Base-by-base conservation (phyloP, 2,888 invertebrate species). In the Caenorhabditis sp. region DNA sequence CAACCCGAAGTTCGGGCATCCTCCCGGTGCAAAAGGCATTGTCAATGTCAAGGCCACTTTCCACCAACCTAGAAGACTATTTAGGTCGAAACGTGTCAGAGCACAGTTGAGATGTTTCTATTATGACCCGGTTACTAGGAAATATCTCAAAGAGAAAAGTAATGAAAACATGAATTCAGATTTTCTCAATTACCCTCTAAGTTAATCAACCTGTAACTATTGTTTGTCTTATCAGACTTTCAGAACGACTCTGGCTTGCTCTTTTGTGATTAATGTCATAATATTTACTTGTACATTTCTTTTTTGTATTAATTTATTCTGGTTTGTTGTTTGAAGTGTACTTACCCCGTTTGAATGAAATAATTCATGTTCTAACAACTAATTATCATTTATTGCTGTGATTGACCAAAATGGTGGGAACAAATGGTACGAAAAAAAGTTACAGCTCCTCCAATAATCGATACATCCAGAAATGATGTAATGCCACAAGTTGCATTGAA, bases 361-460 rank as follows among this genome's bases (percentile, higher is more conserved):
- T 43, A 10, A 12, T 43, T 43, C 14, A 43, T 43, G 43, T 43
- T 49, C 49, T 49, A 49, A 49, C 49, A 8, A 8, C 19, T 49
- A 19, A 49, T 49, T 5, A n/a, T 49, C 19, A n/a, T 14, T n/a
- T 5, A n/a, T 14, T 36, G 31, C 31, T 58, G 58, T 58, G 19
- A 36, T 58, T 12, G 17, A 58, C 17, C 5, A 14, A 49, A 49
- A 31, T 31, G 31, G 10, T 6, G 4, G 10, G 31, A 31, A 10
- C 31, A 31, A 31, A 53, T 12, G 19, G 21, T 14, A 6, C 53
- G 6, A 53, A 23, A 6, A n/a, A 58, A 37, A 36, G 17, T 77
- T 84, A 68, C 76, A 90, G 90, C 90, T 0, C 88, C 89, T 2
- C 89, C 90, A 0, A 79, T 84, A 26, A 88, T 90, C 58, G 89